phyloP scores from a whole-genome alignment of 1,140 invertebrate species.

The Drosophila busckii region DNA sequence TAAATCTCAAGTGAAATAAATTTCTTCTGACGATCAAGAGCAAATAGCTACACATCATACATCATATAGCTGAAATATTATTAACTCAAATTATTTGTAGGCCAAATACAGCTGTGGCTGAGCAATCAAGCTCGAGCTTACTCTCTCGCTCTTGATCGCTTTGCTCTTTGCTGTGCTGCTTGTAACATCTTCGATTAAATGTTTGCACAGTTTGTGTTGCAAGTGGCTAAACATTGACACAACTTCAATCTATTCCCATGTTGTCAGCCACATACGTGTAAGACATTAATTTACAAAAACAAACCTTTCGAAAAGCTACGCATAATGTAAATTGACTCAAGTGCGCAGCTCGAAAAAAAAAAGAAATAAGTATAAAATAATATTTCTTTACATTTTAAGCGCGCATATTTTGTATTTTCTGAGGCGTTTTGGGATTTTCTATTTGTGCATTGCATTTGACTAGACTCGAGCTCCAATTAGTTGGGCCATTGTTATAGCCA shows the following conservation, averaged over 20 bases:
- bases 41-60: background rate
- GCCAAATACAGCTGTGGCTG: conserved; percentile 61
- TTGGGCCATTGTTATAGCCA: conserved; percentile 53
- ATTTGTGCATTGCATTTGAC: conserved; percentile 67
- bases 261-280: conserved; percentile 41
- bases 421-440: conserved; percentile 70
- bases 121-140: conserved; percentile 11
- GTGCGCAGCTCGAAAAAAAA: conserved; percentile 31
- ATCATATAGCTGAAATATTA: conserved; percentile 7
- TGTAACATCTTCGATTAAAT: conserved; percentile 73
- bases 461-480: conserved; percentile 63
- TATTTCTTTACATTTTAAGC: conserved; percentile 47
- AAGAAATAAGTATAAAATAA: conserved; percentile 1
- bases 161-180: background rate
- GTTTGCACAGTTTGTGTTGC: conserved; percentile 70
- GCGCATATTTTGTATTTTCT: conserved; percentile 27
- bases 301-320: conserved; percentile 54
- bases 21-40: conserved; percentile 7
- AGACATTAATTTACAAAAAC: conserved; percentile 54
- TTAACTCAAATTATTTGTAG: conserved; percentile 43
- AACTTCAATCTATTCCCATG: conserved; percentile 41
- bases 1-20: conserved; percentile 64
- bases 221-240: conserved; percentile 59
- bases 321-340: conserved; percentile 73
- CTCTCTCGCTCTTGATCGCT: conserved; percentile 2